Conservation (phyloP, 2,888 invertebrate species). For the Blomia tropicalis region DNA sequence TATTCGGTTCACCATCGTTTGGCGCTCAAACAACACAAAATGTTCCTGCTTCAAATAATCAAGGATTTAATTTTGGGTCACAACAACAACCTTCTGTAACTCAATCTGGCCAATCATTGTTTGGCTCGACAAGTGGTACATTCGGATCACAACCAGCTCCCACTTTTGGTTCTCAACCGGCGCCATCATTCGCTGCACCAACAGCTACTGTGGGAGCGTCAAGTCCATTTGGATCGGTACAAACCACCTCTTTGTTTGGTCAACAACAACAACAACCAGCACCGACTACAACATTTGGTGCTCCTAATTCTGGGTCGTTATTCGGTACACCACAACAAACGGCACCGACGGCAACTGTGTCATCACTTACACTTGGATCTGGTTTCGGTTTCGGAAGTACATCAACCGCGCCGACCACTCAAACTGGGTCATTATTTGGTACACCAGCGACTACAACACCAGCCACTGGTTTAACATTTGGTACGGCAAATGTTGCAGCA, state of each 20-base stretch:
- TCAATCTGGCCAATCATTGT: not conserved
- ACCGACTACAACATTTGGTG: slow-evolving; percentile 9
- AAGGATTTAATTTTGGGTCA: not conserved
- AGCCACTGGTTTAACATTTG: not conserved
- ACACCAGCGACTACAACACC: slow-evolving; percentile 1
- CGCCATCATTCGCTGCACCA: not conserved
- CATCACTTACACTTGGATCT: not conserved
- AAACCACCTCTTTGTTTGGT: not conserved
- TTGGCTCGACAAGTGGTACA: not conserved
- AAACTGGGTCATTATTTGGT: not conserved
- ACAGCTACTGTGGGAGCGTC: too few species aligned
- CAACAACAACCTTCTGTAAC: not conserved
- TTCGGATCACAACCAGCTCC: slow-evolving; percentile 2
- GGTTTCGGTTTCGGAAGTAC: too few species aligned
- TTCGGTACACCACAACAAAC: not conserved
- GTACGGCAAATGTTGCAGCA: not conserved
- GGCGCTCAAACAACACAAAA: too few species aligned
- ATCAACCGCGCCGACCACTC: too few species aligned
- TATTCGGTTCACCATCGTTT: too few species aligned
- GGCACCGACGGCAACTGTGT: slow-evolving; percentile 1
- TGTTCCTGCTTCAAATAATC: too few species aligned
- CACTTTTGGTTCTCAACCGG: not conserved
- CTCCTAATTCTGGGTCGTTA: not conserved
- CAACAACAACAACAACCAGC: not conserved
- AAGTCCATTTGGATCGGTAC: too few species aligned